A percentile compares a stretch with the other conserved stretches of the same genome.
Evolutionary conservation across 1,140 invertebrate species (phyloP).

Genomic region (Sycophaga agraensis): DNA sequence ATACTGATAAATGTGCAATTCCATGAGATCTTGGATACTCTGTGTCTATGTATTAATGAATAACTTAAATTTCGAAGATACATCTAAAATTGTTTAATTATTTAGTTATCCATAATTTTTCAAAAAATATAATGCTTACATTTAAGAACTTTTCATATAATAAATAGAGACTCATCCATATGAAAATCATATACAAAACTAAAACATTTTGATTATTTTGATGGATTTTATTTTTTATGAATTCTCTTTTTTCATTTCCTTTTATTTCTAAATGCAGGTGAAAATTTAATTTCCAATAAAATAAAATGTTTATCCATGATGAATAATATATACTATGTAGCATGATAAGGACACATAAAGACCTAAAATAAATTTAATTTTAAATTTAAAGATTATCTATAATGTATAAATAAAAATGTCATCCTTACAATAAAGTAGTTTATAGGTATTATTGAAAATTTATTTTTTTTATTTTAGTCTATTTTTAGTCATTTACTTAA

Average conservation of each 20-base stretch:
- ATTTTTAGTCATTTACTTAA: too few relatives aligned
- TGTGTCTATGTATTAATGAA: neutral
- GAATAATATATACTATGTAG: slow-evolving; percentile 6
- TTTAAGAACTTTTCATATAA: slow-evolving; percentile 13
- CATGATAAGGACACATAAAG: too few relatives aligned
- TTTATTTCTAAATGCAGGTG: slow-evolving; percentile 7
- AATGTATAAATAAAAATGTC: neutral
- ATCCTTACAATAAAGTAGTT: neutral
- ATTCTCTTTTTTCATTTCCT: slow-evolving; percentile 4
- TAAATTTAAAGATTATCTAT: neutral
- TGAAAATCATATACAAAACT: slow-evolving; percentile 9
- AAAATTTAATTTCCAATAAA: neutral
- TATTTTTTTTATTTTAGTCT: neutral
- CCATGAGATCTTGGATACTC: slow-evolving; percentile 13
- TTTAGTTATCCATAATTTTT: too few relatives aligned
- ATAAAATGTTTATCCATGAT: slow-evolving; percentile 11
- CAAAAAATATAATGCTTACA: slow-evolving; percentile 3
- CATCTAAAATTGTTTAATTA: slow-evolving; percentile 7
- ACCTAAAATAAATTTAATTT: too few relatives aligned
- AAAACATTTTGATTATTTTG: neutral
- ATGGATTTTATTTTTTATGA: neutral
- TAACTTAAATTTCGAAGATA: slow-evolving; percentile 10
- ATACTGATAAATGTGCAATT: slow-evolving; percentile 1
- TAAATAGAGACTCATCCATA: slow-evolving; percentile 5
- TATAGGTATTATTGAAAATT: neutral